phyloP scores from a whole-genome alignment of 2,888 invertebrate genomes.

The Cancer borealis region DNA sequence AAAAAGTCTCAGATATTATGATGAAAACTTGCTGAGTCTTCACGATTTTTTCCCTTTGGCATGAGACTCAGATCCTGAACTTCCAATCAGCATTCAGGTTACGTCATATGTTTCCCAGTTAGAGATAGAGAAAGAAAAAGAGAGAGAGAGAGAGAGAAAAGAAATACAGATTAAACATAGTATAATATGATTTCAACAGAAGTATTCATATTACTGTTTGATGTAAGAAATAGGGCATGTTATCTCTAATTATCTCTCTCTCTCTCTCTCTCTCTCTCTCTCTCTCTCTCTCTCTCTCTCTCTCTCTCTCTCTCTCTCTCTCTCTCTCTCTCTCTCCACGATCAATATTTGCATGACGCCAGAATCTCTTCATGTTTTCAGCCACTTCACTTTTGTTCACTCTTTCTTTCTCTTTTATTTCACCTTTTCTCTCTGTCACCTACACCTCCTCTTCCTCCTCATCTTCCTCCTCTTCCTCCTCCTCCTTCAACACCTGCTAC shows the following conservation, averaged over 20 bases:
- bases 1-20: neutral
- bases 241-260: neutral
- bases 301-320: constrained; percentile 29
- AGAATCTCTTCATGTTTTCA: neutral
- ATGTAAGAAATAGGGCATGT: neutral
- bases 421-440: neutral
- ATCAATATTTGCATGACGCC: constrained; percentile 24
- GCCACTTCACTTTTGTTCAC: neutral
- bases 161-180: neutral
- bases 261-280: constrained; percentile 14
- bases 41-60: neutral
- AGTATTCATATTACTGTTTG: neutral
- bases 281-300: constrained; percentile 17
- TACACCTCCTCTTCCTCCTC: neutral
- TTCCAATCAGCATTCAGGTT: neutral
- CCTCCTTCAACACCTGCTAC: neutral
- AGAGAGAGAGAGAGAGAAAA: constrained; percentile 24
- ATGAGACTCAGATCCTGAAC: neutral
- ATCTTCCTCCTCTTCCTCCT: neutral
- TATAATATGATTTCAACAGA: neutral
- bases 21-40: neutral
- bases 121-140: neutral
- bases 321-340: constrained; percentile 33
- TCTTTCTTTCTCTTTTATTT: neutral
- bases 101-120: neutral